Evolutionary conservation across 2,113 vertebrate genomes (phyloP), one percentile per base, ranked within the genome.

Genomic region (Numida meleagris): DNA sequence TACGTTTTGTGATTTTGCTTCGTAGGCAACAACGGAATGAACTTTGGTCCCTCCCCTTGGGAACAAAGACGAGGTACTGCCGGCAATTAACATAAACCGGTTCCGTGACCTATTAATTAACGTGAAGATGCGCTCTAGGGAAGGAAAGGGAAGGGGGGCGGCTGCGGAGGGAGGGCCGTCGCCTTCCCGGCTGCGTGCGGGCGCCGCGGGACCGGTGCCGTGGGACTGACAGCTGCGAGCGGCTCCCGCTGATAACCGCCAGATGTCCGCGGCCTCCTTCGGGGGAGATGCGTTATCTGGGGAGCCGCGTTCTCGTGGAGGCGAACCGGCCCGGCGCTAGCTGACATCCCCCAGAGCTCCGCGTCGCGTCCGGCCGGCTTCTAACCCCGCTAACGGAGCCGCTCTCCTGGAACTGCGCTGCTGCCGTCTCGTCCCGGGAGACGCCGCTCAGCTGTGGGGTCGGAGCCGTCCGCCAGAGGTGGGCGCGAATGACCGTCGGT

Each of bases 61-160:
- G 95, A 96, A 79, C 90, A 91, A 93, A 94, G 93, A 68, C 50
- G 58, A 78, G 82, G 53, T 85, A 81, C 84, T 94, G 80, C 29
- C 66, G 88, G 57, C 51, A 92, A 95, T 96, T 94, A 93, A 48
- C 42, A 62, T 51, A 92, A 94, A 96, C 94, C 75, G 94, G 95
- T 94, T 95, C 48, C 94, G 92, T 93, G 92, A 96, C 96, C 91
- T 97, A 74, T 89, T 96, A 94, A 96, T 90, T 91, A 96, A 91
- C 77, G 87, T 5, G 50, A 81, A 90, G 93, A 90, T 93, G 82
- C 8, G 75, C 86, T 96, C 89, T 57, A 38, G 80, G 88, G 86
- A 93, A 55, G 10, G 86, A 72, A 72, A 84, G 89, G 81, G 11
- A 55, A 78, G 51, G 23, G 40, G 10, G 15, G 77, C 46, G 7